Evolutionary conservation across 2,113 vertebrate genomes (phyloP), one percentile per base, ranked within the genome.

Genomic region (Oostethus manadensis): DNA sequence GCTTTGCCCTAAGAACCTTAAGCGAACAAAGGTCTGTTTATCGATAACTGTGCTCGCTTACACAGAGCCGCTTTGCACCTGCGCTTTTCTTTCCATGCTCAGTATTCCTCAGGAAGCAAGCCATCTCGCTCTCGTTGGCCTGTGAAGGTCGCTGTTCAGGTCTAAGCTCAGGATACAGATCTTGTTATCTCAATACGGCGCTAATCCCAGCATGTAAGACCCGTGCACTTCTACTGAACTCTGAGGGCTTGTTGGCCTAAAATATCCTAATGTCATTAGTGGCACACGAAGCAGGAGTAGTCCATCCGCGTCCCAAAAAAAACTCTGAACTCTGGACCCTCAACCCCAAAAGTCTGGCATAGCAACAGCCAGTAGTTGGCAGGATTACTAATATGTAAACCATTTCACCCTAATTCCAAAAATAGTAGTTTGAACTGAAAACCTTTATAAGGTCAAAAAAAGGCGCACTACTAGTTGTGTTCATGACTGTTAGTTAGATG

Each of bases 1-100:
- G 21, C 26, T 66, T 68, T 56, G 13, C 23, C 8, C 40, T 29
- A 43, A 58, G 40, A 10, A 1, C 13, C 84, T 80, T 5, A 18
- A 60, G 33, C 20, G 14, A 84, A 87, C 86, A 89, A 85, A 79
- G 82, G 61, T 71, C 58, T 58, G 58, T 85, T 85, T 67, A 62
- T 62, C 14, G 18, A 44, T 51, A 38, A 70, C 68, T 55, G 53
- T 3, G n/a, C 10, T 26, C 20, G 40, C 47, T 73, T 56, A 80
- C 80, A 60, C 59, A 46, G 20, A 1, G 44, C 21, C 18, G 69
- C 54, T 83, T 87, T 83, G 64, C 78, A 80, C 83, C 65, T 68
- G 49, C 55, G 58, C 63, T 55, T 86, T 79, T 73, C 16, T 50
- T 64, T 62, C 15, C 21, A 8, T 33, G 33, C 17, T 54, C 45